These are phyloP conservation scores for Heliothis virescens DNA, from an alignment of 1,140 invertebrate species.

Conservation along the genomic window DNA sequence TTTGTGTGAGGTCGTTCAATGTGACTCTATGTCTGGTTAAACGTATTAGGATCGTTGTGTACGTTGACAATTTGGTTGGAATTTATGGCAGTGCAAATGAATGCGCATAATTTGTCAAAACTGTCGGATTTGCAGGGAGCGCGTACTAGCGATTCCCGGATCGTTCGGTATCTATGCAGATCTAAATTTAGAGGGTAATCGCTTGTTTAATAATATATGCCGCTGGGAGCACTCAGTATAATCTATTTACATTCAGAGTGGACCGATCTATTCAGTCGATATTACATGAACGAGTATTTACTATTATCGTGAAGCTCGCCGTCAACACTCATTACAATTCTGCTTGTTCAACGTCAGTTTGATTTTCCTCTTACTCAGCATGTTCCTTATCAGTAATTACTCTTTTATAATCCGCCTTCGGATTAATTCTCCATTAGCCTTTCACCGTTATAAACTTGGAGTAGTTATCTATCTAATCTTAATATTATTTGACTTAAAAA, in stretches of 20 bases:
- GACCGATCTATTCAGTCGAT: slow-evolving; percentile 53
- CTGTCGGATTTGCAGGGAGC: slow-evolving; percentile 63
- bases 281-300: slow-evolving; percentile 47
- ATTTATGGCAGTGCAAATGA: slow-evolving; percentile 58
- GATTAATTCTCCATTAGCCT: slow-evolving; percentile 12
- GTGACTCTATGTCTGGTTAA: slow-evolving; percentile 40
- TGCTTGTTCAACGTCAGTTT: slow-evolving; percentile 29
- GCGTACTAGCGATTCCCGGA: slow-evolving; percentile 55
- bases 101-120: slow-evolving; percentile 71
- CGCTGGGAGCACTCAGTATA: slow-evolving; percentile 54
- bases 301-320: slow-evolving; percentile 14
- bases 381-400: slow-evolving; percentile 25
- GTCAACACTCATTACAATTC: slow-evolving; percentile 25
- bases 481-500: slow-evolving; percentile 3
- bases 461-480: slow-evolving; percentile 11
- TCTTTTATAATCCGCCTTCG: slow-evolving; percentile 10
- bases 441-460: slow-evolving; percentile 14
- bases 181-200: slow-evolving; percentile 73
- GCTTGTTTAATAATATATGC: slow-evolving; percentile 71
- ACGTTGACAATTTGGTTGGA: slow-evolving; percentile 49
- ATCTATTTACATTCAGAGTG: slow-evolving; percentile 59
- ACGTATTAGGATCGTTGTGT: slow-evolving; percentile 34
- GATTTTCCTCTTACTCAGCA: slow-evolving; percentile 31
- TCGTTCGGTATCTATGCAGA: slow-evolving; percentile 63
- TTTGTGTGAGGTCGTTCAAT: slow-evolving; percentile 41